Conservation (phyloP, 53 echinoderm and acorn worm species). For the Zoroaster sp. region DNA sequence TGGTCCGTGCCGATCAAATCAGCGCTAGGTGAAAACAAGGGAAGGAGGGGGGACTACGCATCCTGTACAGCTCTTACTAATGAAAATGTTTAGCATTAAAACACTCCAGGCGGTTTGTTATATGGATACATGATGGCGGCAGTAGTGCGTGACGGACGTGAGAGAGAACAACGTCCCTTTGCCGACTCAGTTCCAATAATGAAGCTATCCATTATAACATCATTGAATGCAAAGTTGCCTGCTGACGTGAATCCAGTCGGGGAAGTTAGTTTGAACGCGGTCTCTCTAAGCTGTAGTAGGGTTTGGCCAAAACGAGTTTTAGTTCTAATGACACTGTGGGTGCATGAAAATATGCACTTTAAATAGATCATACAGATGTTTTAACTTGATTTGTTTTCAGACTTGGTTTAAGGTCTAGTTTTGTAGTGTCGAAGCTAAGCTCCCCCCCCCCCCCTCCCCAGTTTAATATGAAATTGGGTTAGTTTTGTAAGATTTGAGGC, state of each 20-base stretch:
- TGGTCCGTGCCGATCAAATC: conserved; percentile 1
- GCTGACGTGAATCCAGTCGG: background rate
- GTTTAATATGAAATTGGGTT: too few relatives aligned
- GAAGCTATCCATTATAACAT: conserved; percentile 23
- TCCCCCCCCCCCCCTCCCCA: too few relatives aligned
- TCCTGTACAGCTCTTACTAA: background rate
- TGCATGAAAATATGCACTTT: too few relatives aligned
- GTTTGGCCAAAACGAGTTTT: too few relatives aligned
- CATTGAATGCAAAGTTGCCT: background rate
- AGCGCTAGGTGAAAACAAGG: background rate
- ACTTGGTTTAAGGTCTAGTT: too few relatives aligned
- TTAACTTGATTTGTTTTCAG: too few relatives aligned
- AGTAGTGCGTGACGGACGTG: conserved; percentile 27
- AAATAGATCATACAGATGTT: too few relatives aligned
- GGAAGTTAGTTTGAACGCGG: too few relatives aligned
- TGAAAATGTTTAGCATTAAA: background rate
- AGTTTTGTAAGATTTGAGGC: too few relatives aligned
- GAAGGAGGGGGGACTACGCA: background rate
- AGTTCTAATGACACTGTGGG: too few relatives aligned
- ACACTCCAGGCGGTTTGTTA: background rate
- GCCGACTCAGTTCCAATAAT: conserved; percentile 1
- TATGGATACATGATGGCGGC: background rate
- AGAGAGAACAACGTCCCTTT: background rate
- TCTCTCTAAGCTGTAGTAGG: too few relatives aligned
- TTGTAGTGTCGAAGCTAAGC: too few relatives aligned